These are phyloP conservation scores for Thomomys bottae DNA, from an alignment of 2,113 vertebrate species.

Conservation along the genomic window DNA sequence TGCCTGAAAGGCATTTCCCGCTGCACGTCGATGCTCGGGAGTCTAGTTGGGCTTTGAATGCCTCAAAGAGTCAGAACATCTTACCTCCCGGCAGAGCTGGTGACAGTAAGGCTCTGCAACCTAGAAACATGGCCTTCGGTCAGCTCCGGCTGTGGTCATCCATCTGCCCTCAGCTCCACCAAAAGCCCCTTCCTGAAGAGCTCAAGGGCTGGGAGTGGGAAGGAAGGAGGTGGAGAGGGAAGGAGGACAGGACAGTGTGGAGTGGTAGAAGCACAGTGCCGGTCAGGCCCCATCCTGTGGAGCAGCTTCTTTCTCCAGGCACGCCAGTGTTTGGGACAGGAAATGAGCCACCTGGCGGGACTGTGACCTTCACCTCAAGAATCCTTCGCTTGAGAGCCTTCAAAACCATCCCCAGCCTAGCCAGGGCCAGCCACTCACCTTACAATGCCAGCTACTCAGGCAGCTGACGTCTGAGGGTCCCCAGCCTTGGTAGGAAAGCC, in stretches of 20 bases:
- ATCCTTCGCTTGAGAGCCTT: conserved; percentile 85
- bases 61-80: background rate
- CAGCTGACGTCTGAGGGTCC: too few species aligned
- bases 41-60: background rate
- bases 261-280: too few species aligned
- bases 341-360: conserved; percentile 92
- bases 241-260: background rate
- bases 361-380: conserved; percentile 94
- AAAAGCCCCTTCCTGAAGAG: background rate
- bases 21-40: background rate
- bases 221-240: too few species aligned
- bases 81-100: too few species aligned
- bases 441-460: too few species aligned
- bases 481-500: too few species aligned
- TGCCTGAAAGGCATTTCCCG: background rate
- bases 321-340: conserved; percentile 78
- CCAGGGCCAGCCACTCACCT: too few species aligned
- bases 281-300: background rate
- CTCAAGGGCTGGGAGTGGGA: background rate
- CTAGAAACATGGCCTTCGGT: background rate
- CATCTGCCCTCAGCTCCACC: background rate
- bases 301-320: conserved; percentile 77
- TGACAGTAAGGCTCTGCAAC: too few species aligned
- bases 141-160: background rate
- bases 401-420: conserved; percentile 77